Evolutionary conservation across 1,140 invertebrate genomes (phyloP), one percentile per base, ranked within the genome.

Genomic region (Bemisia tabaci): DNA sequence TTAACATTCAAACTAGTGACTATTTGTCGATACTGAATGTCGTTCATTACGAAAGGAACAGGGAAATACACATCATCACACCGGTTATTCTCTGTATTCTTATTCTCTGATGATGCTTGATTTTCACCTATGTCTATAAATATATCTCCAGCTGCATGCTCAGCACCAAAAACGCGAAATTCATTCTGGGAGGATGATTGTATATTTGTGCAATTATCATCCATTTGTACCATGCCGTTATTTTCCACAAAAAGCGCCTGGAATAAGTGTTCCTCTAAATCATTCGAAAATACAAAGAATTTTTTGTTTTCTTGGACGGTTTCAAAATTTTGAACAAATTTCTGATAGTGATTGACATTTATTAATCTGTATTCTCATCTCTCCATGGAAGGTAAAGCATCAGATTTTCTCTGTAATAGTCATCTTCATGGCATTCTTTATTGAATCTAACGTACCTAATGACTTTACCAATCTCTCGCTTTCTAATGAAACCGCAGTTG

Each of bases 21-120:
- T 9, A 22, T 23, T 21, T 63, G 22, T 25, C 26, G 17, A 63
- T 23, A 23, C 21, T 22, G 17, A 23, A 21, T 25, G 2, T 63
- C 22, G 2, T 63, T 21, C 5, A 63, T 25, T 25, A 23, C 1
- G 22, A 21, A 11, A 23, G 65, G 65, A 21, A 67, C 22, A 1
- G 60, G 60, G 60, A n/a, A 67, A 39, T 26, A n/a, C 17, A 33
- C 22, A 2, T 25, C n/a, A 27, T 60, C 26, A n/a, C 17, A 12
- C n/a, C 62, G 21, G 12, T 61, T 67, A 25, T 67, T 62, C n/a
- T 26, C 2, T 62, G 24, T 26, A 62, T 39, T n/a, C 5, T 26
- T 1, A n/a, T 62, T 25, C 21, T 67, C 12, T 33, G 21, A 23
- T 26, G 23, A 26, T 26, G 5, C 60, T 62, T n/a, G 33, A 17